Base-by-base conservation (phyloP, 2,888 invertebrate species). In the Scelioninae gen. 1 region DNA sequence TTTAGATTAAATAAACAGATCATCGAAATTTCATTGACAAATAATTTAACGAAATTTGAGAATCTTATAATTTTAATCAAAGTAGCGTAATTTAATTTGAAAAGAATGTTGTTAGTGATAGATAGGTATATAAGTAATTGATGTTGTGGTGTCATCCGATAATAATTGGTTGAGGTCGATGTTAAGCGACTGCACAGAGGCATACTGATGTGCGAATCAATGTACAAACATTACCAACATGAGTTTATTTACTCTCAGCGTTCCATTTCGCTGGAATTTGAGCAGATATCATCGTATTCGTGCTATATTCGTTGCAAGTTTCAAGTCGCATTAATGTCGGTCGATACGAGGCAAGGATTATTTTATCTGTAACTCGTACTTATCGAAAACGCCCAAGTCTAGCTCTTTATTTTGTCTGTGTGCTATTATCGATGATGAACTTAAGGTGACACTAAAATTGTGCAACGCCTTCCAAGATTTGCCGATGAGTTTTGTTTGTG, bases 341-440 rank as follows among this genome's bases (percentile, higher is more conserved):
- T 66, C 78, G 75, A 83, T 76, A 66, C 66, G 66, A 58, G 51
- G 53, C 75, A 62, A 83, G 85, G 85, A 86, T 88, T 86, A 86
- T 87, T 89, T 88, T 88, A 88, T 87, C n/a, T 88, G 74, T 88
- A 86, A 85, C 87, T 82, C 82, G 87, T 79, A 88, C 86, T 89
- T 89, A 89, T 89, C 89, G 72, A 66, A 58, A 68, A 76, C 77
- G 89, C 84, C 85, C 89, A 88, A 88, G 88, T 91, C 92, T 92
- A 92, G 91, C 89, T 90, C 87, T 87, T 91, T 92, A 89, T 90
- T 91, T 91, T 88, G 89, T 87, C 86, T 87, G 83, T 86, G 87
- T 84, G 89, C 89, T 90, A 90, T 90, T 92, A 92, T 92, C 92
- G 89, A 91, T 90, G 90, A 92, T 92, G 90, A 92, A 92, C 91